These are phyloP conservation scores for Hyla sarda DNA, from an alignment of 2,113 vertebrate species.

Conservation along the genomic window DNA sequence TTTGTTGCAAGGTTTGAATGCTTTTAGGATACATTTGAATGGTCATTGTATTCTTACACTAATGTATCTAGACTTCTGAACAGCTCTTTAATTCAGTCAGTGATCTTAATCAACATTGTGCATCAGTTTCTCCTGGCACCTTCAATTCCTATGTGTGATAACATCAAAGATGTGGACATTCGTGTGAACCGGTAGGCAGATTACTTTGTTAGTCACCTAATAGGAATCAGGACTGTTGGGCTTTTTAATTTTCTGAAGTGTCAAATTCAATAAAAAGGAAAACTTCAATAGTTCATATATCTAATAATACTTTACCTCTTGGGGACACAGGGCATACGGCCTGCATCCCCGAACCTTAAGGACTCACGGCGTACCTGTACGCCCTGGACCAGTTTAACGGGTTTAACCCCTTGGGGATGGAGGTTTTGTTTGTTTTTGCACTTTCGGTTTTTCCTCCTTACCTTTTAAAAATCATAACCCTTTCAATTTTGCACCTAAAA, in stretches of 20 bases:
- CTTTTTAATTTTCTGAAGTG: slow-evolving; percentile 29
- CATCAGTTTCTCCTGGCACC: background rate
- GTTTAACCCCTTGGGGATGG: too few species aligned
- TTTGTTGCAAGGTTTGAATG: background rate
- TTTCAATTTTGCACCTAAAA: too few species aligned
- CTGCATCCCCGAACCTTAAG: too few species aligned
- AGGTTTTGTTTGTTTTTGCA: too few species aligned
- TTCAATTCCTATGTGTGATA: background rate
- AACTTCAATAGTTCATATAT: background rate
- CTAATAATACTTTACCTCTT: background rate
- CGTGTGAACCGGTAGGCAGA: slow-evolving; percentile 13
- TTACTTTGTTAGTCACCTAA: slow-evolving; percentile 25
- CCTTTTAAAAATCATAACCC: too few species aligned
- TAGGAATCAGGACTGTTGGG: background rate
- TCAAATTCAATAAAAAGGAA: slow-evolving; percentile 8
- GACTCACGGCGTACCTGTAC: too few species aligned
- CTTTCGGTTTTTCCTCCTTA: too few species aligned
- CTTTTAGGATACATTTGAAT: background rate
- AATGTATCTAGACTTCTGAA: background rate
- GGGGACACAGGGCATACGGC: too few species aligned
- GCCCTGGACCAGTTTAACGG: too few species aligned
- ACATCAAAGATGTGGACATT: background rate
- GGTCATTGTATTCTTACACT: background rate
- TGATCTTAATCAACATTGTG: background rate
- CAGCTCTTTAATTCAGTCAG: background rate